These are phyloP conservation scores for Paramormyrops hopkinsi DNA, from an alignment of 2,797 vertebrate species.

Conservation along the genomic window DNA sequence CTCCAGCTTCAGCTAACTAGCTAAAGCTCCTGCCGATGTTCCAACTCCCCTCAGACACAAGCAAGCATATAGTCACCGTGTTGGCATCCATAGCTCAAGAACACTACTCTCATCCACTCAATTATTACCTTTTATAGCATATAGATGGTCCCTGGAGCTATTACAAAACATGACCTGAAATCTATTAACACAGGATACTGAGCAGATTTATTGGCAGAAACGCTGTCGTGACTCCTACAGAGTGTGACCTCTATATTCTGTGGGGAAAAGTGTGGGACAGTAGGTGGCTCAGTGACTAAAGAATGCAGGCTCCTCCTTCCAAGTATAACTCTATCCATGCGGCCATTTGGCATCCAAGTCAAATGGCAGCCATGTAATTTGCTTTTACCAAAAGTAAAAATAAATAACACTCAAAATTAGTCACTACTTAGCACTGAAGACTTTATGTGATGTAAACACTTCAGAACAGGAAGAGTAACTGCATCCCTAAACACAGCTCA, in stretches of 20 bases:
- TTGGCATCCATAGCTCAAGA: neutral
- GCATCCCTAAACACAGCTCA: neutral
- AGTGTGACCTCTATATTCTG: neutral
- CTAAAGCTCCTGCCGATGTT: neutral
- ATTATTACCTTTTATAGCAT: neutral
- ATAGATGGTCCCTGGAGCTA: neutral
- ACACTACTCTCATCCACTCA: conserved; percentile 4
- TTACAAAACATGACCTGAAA: neutral
- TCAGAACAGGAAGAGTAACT: neutral
- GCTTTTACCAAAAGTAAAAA: neutral
- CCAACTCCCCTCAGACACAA: conserved; percentile 21
- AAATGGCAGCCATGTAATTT: neutral
- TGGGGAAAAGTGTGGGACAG: neutral
- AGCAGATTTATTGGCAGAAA: conserved; percentile 1
- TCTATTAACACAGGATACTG: neutral
- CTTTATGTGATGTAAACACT: neutral
- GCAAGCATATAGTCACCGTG: conserved; percentile 18
- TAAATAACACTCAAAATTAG: neutral
- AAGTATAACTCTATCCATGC: neutral
- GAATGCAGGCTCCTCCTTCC: neutral
- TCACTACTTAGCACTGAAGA: neutral
- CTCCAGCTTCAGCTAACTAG: neutral
- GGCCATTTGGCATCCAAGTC: neutral
- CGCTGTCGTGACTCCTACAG: neutral
- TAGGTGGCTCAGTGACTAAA: neutral